phyloP scores from a whole-genome alignment of 2,113 vertebrate genomes.

The Paracanthobrama guichenoti region DNA sequence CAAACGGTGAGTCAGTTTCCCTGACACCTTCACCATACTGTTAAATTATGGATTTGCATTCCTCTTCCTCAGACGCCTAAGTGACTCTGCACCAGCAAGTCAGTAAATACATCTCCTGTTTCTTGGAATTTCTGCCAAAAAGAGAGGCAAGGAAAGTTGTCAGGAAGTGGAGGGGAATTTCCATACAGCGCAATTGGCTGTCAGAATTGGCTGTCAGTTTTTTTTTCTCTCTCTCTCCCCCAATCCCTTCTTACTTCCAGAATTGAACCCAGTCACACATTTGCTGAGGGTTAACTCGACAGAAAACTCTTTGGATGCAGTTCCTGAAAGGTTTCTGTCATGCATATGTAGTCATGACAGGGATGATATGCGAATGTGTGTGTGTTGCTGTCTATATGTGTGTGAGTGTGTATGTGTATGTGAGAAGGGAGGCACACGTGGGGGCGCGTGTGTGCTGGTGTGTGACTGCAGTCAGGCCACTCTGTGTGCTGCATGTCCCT shows the following conservation, averaged over 20 bases:
- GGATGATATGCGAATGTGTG: slow-evolving; percentile 41
- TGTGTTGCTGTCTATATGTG: not conserved
- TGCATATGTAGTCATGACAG: slow-evolving; percentile 47
- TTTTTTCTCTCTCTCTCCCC: not conserved
- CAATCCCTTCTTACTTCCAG: slow-evolving; percentile 25
- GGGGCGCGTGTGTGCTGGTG: slow-evolving; percentile 47
- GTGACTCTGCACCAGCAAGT: not conserved
- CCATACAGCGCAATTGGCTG: slow-evolving; percentile 51
- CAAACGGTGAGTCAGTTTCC: slow-evolving; percentile 29
- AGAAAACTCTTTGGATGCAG: slow-evolving; percentile 32
- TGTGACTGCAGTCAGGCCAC: slow-evolving; percentile 55
- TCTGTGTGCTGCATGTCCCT: slow-evolving; percentile 52
- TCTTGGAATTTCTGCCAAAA: slow-evolving; percentile 39
- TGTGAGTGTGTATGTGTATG: not conserved
- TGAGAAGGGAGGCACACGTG: not conserved
- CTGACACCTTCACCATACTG: slow-evolving; percentile 38
- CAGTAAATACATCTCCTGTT: slow-evolving; percentile 40
- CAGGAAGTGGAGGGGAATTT: slow-evolving; percentile 51
- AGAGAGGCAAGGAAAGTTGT: slow-evolving; percentile 47
- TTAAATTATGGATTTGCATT: slow-evolving; percentile 55
- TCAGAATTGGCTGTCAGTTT: slow-evolving; percentile 46
- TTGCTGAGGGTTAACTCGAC: slow-evolving; percentile 50
- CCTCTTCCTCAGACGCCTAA: slow-evolving; percentile 32
- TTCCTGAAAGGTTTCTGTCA: slow-evolving; percentile 43
- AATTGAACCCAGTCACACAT: slow-evolving; percentile 46